Base-by-base conservation (phyloP, 2,888 invertebrate species). In the Drosophila infuscata region DNA sequence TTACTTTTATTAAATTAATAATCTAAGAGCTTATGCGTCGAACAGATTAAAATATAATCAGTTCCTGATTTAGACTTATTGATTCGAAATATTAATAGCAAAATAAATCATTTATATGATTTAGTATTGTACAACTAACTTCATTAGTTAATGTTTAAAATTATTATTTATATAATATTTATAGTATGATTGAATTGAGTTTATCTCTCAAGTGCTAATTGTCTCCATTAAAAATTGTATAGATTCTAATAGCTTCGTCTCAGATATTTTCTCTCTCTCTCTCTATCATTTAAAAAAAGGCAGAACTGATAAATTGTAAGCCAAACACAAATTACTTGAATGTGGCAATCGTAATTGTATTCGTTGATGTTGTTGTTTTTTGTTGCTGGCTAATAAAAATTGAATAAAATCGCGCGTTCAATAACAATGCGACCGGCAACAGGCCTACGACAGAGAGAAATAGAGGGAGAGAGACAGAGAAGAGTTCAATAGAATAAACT, bases 321-420 rank as follows among this genome's bases (percentile, higher is more conserved):
- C 59, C 67, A 41, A 56, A 65, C 58, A 43, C 64, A 71, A 79
- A 78, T 67, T 61, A 57, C 38, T 67, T 30, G 43, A 70, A 60
- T 69, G 62, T 36, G 38, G 46, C 65, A 51, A 54, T 59, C 51
- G 69, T 38, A 38, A 17, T 52, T 61, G 29, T 52, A 61, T 30
- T 65, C 49, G 33, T 54, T 53, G 43, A 43, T 35, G 8, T 43
- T 59, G 35, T 17, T 36, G 15, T 25, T 46, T 48, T 52, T 51
- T 73, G 61, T 71, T 83, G 77, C 52, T 66, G 25, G 65, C 68
- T 83, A 80, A 82, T 88, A 83, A 87, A 87, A 88, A 87, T 86
- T 88, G 81, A 83, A 88, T 88, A 88, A 86, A 86, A 81, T 88
- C 84, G 83, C 83, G 76, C 86, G 65, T 76, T 86, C 88, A 88